phyloP scores from a whole-genome alignment of 64 coral and sea anemone species.

The Trachythela sp. region DNA sequence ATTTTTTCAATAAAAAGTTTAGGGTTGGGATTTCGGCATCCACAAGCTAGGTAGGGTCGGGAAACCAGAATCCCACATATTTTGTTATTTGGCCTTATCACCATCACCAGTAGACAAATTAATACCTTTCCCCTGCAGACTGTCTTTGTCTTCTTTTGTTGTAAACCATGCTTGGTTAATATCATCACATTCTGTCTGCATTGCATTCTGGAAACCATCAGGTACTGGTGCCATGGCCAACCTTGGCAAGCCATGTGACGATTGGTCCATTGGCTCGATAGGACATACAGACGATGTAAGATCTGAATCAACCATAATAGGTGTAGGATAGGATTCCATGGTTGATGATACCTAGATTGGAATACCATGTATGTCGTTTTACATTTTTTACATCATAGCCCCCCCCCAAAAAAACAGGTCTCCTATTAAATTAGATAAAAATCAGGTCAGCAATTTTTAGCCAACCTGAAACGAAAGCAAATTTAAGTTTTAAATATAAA shows the following conservation, averaged over 20 bases:
- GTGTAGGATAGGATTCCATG: not conserved
- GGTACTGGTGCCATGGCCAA: not conserved
- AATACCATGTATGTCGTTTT: not conserved
- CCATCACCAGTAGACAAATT: not conserved
- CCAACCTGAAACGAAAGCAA: too few species aligned
- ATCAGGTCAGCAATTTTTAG: too few species aligned
- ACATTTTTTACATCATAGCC: not conserved
- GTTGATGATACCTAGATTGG: not conserved
- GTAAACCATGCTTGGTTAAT: conserved; percentile 99
- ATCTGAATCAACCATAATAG: not conserved
- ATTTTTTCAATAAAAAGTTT: too few species aligned
- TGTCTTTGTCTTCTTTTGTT: conserved; percentile 94
- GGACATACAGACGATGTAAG: not conserved
- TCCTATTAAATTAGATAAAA: too few species aligned
- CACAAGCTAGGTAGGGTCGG: too few species aligned
- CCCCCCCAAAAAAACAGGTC: too few species aligned
- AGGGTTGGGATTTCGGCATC: too few species aligned
- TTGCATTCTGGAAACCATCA: not conserved
- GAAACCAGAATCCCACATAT: too few species aligned
- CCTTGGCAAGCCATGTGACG: not conserved
- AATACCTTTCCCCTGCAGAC: conserved; percentile 80
- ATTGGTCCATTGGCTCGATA: not conserved
- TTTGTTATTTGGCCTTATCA: not conserved
- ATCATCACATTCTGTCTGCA: conserved; percentile 38
- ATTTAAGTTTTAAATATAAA: too few species aligned